Evolutionary conservation across 2,888 invertebrate genomes (phyloP), one percentile per base, ranked within the genome.

Genomic region (Mechanitis messenoides): DNA sequence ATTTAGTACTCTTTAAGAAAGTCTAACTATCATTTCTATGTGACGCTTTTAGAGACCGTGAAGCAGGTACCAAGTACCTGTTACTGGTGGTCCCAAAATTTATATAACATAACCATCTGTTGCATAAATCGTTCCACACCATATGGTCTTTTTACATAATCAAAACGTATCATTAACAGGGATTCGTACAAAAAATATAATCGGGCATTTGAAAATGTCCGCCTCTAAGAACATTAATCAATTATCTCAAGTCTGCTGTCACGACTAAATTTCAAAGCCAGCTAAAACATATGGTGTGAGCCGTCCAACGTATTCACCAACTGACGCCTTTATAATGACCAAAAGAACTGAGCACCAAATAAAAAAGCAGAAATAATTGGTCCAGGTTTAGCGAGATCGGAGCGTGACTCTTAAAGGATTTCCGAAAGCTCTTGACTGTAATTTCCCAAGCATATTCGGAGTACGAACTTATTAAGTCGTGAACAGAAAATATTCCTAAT

Each of bases 321-420:
- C 89, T 89, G 90, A 87, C 90, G 87, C 84, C 69, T 72, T 74
- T 77, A 75, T 85, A 85, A 87, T 84, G 80, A 83, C 83, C 81
- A 78, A 74, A 79, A 78, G 74, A 50, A 76, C 76, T 83, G 81
- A 82, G 79, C 74, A 78, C 81, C 76, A 78, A 80, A 78, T 77
- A 82, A 84, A 85, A 80, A 86, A 79, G 78, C 75, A 79, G 73
- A 80, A 84, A 85, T 87, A 86, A 89, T 87, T 87, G 87, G 81
- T 81, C 72, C 77, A 80, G 85, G 81, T 84, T 86, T 82, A 83
- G 85, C 81, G 72, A 84, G 80, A 84, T 78, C 78, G 81, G 77
- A 86, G 84, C 85, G 83, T 85, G 85, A 85, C 84, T 86, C 75
- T 75, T 80, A 85, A 87, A 85, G 86, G 85, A 83, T 82, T 88